These are phyloP conservation scores for Arvicanthis niloticus DNA, from an alignment of 2,113 vertebrate species.

Conservation along the genomic window DNA sequence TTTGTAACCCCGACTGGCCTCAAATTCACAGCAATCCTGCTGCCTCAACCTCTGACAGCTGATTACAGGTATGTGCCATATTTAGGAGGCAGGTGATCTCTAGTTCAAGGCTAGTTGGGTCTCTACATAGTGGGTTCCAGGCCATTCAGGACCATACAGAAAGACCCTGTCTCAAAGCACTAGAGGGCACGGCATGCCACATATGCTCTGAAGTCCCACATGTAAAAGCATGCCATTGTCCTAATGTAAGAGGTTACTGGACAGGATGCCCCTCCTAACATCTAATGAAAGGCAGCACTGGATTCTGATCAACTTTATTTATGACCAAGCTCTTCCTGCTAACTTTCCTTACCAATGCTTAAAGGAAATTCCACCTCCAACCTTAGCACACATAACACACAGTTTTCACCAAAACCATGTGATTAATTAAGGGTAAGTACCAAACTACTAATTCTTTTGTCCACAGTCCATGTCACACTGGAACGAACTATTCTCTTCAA, in stretches of 20 bases:
- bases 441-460: background rate
- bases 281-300: background rate
- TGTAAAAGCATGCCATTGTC: background rate
- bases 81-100: background rate
- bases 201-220: background rate
- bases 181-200: background rate
- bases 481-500: background rate
- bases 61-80: background rate
- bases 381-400: background rate
- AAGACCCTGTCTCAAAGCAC: background rate
- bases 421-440: background rate
- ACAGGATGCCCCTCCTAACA: background rate
- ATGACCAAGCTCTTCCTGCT: background rate
- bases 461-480: background rate
- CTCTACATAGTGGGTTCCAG: background rate
- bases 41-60: background rate
- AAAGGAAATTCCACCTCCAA: conserved; percentile 32
- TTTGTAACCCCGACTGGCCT: background rate
- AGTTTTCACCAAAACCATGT: background rate
- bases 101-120: background rate
- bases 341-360: conserved; percentile 13
- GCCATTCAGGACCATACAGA: background rate
- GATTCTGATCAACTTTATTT: background rate
- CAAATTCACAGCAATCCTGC: background rate
- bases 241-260: conserved; percentile 23